Evolutionary conservation across 2,888 invertebrate genomes (phyloP), one percentile per base, ranked within the genome.

Genomic region (Drosophila seclusa): DNA sequence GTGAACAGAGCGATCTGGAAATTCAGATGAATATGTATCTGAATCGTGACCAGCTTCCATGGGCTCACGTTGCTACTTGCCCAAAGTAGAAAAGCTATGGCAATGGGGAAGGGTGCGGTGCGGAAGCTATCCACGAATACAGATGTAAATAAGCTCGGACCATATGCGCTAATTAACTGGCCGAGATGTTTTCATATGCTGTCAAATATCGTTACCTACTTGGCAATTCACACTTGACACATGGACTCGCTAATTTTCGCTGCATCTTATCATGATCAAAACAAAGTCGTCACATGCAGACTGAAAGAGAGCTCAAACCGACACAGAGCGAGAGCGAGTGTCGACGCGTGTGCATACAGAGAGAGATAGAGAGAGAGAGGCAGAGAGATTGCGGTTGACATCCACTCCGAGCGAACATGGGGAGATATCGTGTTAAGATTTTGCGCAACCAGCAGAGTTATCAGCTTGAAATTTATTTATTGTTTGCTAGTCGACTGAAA

Each of bases 201-300:
- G 82, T 73, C 84, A 77, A 80, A 78, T 79, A 72, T 87, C 82
- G 80, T 89, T 85, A 78, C 87, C 82, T 82, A 78, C 67, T 87
- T 87, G 82, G 68, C 89, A 89, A 85, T 85, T 85, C 89, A 87
- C 85, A 85, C 85, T 87, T 89, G 87, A 83, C 89, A 82, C 87
- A 73, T 83, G 75, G 73, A 72, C 59, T 73, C 84, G 84, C 83
- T 84, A 85, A 88, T 88, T 85, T 88, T 71, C 77, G 73, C 57
- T 83, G 84, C 89, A 49, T 55, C 68, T 79, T 82, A 83, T 87
- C 78, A 58, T 29, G 61, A 61, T 69, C 76, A 68, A 73, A 78
- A 71, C 48, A 62, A 68, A 63, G 34, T n/a, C 45, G 38, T 18
- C 27, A 10, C 8, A 53, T 42, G 18, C 53, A 40, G 45, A 31